phyloP scores from a whole-genome alignment of 2,888 invertebrate genomes.

The Oligia latruncula region DNA sequence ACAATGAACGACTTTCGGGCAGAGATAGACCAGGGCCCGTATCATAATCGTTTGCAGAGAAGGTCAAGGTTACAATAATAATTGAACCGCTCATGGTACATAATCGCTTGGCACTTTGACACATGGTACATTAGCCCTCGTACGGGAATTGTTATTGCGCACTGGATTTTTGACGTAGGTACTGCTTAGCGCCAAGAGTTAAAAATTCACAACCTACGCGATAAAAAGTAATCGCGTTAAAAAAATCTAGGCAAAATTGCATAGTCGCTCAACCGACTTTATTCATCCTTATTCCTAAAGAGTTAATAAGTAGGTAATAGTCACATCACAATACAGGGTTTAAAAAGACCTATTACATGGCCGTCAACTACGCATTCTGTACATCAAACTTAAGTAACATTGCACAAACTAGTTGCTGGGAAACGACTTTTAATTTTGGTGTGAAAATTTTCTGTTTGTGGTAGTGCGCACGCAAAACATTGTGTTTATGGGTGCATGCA shows the following conservation, averaged over 20 bases:
- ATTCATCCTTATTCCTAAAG: background rate
- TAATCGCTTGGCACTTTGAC: conserved; percentile 4
- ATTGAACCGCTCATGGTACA: background rate
- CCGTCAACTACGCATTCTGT: too few species aligned
- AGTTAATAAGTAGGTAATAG: background rate
- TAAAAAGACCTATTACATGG: too few species aligned
- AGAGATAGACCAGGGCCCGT: background rate
- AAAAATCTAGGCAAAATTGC: background rate
- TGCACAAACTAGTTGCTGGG: too few species aligned
- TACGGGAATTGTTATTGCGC: background rate
- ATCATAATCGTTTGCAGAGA: background rate
- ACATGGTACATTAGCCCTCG: background rate
- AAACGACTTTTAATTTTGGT: too few species aligned
- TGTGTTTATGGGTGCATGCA: too few species aligned
- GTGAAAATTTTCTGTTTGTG: too few species aligned
- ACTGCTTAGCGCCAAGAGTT: background rate
- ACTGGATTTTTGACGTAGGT: background rate
- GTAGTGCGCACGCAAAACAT: too few species aligned
- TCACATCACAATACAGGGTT: background rate
- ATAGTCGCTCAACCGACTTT: background rate
- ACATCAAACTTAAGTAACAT: too few species aligned
- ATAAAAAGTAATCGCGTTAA: background rate
- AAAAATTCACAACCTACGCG: background rate
- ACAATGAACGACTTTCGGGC: background rate
- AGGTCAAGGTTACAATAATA: background rate